Evolutionary conservation across 2,797 vertebrate species (phyloP).

Genomic region (Macropus fuliginosus): DNA sequence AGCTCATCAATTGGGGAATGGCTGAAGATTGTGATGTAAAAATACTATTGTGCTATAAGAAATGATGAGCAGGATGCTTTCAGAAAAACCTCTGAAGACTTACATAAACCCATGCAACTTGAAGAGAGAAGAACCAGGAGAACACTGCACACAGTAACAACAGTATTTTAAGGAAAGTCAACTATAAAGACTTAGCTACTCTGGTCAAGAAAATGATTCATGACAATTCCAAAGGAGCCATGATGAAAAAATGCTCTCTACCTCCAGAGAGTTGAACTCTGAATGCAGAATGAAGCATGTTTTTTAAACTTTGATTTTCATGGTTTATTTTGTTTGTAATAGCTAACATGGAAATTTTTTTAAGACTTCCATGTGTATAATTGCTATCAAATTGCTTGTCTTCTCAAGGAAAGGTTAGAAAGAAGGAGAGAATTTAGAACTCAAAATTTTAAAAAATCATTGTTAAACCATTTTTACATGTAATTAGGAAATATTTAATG

Average conservation of each 20-base stretch:
- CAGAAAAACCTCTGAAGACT: background rate
- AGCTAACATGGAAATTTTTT: background rate
- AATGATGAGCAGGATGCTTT: background rate
- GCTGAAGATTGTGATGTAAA: background rate
- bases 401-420: background rate
- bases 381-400: too few relatives aligned
- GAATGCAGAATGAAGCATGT: background rate
- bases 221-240: background rate
- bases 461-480: background rate
- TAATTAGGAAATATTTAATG: background rate
- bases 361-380: background rate
- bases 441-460: background rate
- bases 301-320: background rate
- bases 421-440: background rate
- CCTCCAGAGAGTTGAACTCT: background rate
- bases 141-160: background rate
- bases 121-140: background rate
- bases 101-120: background rate
- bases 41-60: background rate
- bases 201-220: background rate
- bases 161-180: background rate
- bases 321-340: background rate
- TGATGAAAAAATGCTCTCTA: background rate
- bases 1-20: background rate
- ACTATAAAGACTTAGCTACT: background rate